Evolutionary conservation across 2,888 invertebrate genomes (phyloP).

Genomic region (Stratiomys singularior): DNA sequence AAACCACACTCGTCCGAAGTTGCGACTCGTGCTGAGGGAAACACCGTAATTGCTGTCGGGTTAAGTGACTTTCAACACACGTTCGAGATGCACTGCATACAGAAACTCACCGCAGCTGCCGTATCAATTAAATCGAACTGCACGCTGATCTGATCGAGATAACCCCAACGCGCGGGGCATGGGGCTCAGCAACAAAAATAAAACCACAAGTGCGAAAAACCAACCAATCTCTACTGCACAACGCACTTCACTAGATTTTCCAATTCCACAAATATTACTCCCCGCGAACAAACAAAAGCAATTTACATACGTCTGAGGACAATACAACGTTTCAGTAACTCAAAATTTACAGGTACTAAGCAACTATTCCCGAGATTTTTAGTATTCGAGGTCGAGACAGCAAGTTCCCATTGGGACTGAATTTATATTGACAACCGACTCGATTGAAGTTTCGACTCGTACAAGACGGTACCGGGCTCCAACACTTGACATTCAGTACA

Average conservation of each 20-base stretch:
- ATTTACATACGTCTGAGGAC: not conserved
- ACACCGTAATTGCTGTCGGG: conserved; percentile 14
- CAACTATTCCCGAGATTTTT: not conserved
- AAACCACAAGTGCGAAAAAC: not conserved
- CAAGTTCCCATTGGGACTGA: not conserved
- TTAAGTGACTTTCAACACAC: not conserved
- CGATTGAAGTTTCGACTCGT: conserved; percentile 35
- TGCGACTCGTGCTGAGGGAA: not conserved
- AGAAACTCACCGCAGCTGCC: not conserved
- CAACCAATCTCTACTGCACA: not conserved
- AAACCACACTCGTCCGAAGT: not conserved
- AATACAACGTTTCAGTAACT: not conserved
- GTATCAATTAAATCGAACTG: conserved; percentile 5
- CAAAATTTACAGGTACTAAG: not conserved
- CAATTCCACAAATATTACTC: not conserved
- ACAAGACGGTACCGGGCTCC: not conserved
- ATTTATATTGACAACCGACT: not conserved
- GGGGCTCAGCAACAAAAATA: conserved; percentile 17
- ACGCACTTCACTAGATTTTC: not conserved
- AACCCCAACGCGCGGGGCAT: not conserved
- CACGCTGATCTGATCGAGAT: not conserved
- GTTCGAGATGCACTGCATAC: not conserved
- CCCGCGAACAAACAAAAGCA: not conserved
- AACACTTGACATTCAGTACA: no score
- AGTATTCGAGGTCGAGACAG: not conserved